phyloP scores from a whole-genome alignment of 2,113 vertebrate genomes.

The Barbus barbus region DNA sequence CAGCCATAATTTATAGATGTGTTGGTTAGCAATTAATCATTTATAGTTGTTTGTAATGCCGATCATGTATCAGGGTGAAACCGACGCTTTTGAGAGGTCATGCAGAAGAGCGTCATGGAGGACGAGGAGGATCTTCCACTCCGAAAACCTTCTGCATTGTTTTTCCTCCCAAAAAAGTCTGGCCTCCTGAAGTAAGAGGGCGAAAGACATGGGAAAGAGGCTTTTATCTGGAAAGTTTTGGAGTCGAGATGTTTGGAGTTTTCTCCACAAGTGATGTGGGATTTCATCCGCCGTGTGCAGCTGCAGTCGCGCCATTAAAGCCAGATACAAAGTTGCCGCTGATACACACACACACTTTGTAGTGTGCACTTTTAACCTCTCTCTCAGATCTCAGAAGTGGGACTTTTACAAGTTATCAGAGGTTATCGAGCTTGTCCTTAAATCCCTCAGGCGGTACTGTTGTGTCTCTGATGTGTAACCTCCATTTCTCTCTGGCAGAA shows the following conservation, averaged over 20 bases:
- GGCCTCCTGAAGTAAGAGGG: not conserved
- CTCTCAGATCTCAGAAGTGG: slow-evolving; percentile 34
- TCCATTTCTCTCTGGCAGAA: slow-evolving; percentile 18
- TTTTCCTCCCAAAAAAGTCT: not conserved
- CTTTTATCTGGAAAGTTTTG: slow-evolving; percentile 20
- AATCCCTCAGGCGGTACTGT: slow-evolving; percentile 38
- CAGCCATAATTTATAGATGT: slow-evolving; percentile 27
- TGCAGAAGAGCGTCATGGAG: too few species aligned
- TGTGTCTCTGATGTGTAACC: slow-evolving; percentile 21
- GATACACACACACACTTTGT: not conserved
- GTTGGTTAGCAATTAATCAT: slow-evolving; percentile 37
- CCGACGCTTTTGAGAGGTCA: not conserved
- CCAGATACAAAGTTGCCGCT: not conserved
- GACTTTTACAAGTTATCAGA: slow-evolving; percentile 31
- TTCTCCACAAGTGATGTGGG: slow-evolving; percentile 4
- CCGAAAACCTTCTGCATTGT: not conserved
- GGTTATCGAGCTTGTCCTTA: slow-evolving; percentile 36
- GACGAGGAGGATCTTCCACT: not conserved
- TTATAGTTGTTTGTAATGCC: slow-evolving; percentile 33
- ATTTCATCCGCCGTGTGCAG: too few species aligned
- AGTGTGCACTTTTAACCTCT: slow-evolving; percentile 28
- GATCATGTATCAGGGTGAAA: slow-evolving; percentile 23
- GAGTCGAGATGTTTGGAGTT: slow-evolving; percentile 23
- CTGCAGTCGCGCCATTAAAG: not conserved
- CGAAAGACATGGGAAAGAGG: not conserved